phyloP scores from a whole-genome alignment of 1,140 invertebrate species.

The Dermatophagoides farinae region DNA sequence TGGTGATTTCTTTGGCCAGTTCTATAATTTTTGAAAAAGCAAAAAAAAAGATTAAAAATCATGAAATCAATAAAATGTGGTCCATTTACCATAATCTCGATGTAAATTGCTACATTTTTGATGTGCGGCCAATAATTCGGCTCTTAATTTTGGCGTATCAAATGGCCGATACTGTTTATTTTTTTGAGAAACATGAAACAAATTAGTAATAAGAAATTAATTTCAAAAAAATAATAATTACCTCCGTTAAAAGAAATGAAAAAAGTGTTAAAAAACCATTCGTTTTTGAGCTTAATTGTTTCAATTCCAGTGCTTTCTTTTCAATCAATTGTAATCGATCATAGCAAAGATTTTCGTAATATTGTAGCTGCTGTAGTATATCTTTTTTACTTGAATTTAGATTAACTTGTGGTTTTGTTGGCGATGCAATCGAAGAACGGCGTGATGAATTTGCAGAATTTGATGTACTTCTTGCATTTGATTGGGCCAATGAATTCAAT shows the following conservation, averaged over 20 bases:
- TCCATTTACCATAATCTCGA: constrained; percentile 9
- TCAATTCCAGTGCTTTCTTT: background rate
- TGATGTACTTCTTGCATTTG: background rate
- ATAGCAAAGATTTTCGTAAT: background rate
- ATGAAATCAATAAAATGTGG: too few species aligned
- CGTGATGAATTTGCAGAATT: background rate
- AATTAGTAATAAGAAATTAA: background rate
- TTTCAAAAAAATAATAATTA: background rate
- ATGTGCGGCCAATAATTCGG: background rate
- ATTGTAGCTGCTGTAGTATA: background rate
- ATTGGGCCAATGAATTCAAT: background rate
- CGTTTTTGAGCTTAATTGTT: background rate
- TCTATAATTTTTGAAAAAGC: background rate
- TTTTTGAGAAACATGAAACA: background rate
- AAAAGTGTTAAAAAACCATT: background rate
- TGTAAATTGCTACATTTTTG: background rate
- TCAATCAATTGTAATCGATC: background rate
- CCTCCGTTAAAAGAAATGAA: background rate
- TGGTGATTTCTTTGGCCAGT: background rate
- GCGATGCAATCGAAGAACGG: background rate
- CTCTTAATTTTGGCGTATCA: background rate
- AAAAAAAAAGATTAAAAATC: background rate
- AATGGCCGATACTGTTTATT: background rate
- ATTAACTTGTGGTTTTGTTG: background rate
- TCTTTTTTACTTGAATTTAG: background rate